These are phyloP conservation scores for Drosophila bunnanda DNA, from an alignment of 2,888 invertebrate genomes.

Conservation along the genomic window DNA sequence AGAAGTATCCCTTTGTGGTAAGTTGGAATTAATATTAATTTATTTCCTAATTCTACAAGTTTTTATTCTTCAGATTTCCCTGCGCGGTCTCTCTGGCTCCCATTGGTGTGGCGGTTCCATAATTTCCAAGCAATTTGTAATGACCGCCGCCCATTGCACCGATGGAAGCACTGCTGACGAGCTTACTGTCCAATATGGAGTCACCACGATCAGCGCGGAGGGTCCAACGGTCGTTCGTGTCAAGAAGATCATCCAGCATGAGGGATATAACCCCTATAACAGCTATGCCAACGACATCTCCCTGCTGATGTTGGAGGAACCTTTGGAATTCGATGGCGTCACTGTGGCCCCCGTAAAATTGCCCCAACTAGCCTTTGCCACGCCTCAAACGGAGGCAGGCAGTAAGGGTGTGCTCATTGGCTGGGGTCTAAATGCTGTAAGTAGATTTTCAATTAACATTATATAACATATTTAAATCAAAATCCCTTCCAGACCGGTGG, in stretches of 20 bases:
- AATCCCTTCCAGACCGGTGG: slow-evolving; percentile 78
- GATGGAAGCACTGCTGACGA: slow-evolving; percentile 22
- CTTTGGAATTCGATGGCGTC: slow-evolving; percentile 70
- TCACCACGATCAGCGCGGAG: slow-evolving; percentile 51
- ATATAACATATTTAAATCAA: neutral
- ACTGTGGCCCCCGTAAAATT: slow-evolving; percentile 74
- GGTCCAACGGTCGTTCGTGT: slow-evolving; percentile 74
- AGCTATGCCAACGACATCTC: slow-evolving; percentile 84
- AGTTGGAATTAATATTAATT: neutral
- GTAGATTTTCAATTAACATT: slow-evolving; percentile 28
- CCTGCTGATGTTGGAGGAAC: slow-evolving; percentile 78
- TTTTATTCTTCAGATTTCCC: slow-evolving; percentile 56
- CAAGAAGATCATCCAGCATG: slow-evolving; percentile 79
- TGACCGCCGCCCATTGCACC: slow-evolving; percentile 82
- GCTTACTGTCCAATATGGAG: slow-evolving; percentile 75
- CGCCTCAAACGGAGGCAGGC: slow-evolving; percentile 66
- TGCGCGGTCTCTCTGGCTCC: slow-evolving; percentile 63
- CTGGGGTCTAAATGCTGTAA: slow-evolving; percentile 81
- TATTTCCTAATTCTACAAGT: neutral
- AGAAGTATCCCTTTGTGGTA: slow-evolving; percentile 80
- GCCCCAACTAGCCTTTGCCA: slow-evolving; percentile 67
- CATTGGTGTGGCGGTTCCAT: slow-evolving; percentile 80
- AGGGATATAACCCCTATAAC: slow-evolving; percentile 63
- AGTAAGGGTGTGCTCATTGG: slow-evolving; percentile 74
- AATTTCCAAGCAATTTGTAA: slow-evolving; percentile 63